Evolutionary conservation across 1,140 invertebrate species (phyloP), one percentile per base, ranked within the genome.

Genomic region (Batillaria attramentaria): DNA sequence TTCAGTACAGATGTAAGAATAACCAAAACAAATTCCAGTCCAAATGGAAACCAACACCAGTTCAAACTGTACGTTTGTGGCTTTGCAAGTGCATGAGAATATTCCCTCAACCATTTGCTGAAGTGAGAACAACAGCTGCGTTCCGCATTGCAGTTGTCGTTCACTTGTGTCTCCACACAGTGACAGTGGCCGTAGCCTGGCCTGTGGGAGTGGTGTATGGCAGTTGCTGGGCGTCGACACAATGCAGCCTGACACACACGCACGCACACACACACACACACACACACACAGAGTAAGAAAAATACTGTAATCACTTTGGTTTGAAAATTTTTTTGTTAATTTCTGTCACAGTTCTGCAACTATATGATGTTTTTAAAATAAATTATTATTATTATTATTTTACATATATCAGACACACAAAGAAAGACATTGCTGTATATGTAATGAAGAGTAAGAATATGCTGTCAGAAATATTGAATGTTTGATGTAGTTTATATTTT

Each of bases 81-180:
- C 8, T 60, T 35, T 41, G 33, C 20, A 31, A 39, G 39, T 43
- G 31, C 24, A 31, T 50, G 31, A n/a, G 16, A 13, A 31, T 57
- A 24, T 50, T n/a, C n/a, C n/a, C n/a, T n/a, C n/a, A n/a, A n/a
- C n/a, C n/a, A n/a, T n/a, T n/a, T n/a, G n/a, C n/a, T n/a, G n/a
- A n/a, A n/a, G n/a, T n/a, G n/a, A n/a, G n/a, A n/a, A n/a, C n/a
- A n/a, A 75, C 46, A 33, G 16, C n/a, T 60, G n/a, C 20, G n/a
- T n/a, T 13, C 39, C 37, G 0, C 5, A 39, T 3, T 69, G 54
- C 57, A 74, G 72, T 50, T 18, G 16, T 28, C 20, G 20, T 72
- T 77, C 74, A 81, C 70, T 81, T 78, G 72, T 83, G 81, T 69
- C 75, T 84, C 84, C 84, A 85, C 42, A 84, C 69, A 28, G 84